Conservation (phyloP, 2,888 invertebrate genomes). For the Microctonus hyperodae region DNA sequence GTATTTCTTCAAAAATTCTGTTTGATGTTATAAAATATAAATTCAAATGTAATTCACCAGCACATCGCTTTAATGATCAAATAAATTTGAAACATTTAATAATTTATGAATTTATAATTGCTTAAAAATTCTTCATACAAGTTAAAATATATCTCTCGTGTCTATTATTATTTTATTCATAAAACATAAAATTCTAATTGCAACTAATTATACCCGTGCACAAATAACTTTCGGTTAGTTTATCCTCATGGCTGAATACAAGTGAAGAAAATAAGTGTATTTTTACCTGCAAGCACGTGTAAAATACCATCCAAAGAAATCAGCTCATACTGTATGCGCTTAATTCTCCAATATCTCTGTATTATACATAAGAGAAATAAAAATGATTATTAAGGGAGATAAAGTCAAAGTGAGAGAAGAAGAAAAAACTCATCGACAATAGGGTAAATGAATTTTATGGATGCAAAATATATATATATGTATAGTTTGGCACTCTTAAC, state of each 20-base stretch:
- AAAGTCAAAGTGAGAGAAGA: neutral
- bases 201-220: too few relatives aligned
- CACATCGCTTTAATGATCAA: too few relatives aligned
- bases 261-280: neutral
- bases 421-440: slow-evolving; percentile 16
- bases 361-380: neutral
- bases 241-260: slow-evolving; percentile 20
- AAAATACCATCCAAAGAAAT: neutral
- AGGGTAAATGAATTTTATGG: slow-evolving; percentile 17
- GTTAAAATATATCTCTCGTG: neutral
- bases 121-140: neutral
- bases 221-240: slow-evolving; percentile 7
- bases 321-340: neutral
- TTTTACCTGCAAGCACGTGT: neutral
- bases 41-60: too few relatives aligned
- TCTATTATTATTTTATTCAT: neutral
- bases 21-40: too few relatives aligned
- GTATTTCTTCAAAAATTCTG: too few relatives aligned
- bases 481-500: neutral
- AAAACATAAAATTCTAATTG: too few relatives aligned
- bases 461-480: neutral
- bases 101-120: too few relatives aligned
- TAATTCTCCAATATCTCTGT: too few relatives aligned
- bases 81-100: too few relatives aligned
- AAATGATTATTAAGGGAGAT: neutral